These are phyloP conservation scores for Drosophila rellima DNA, from an alignment of 2,888 invertebrate genomes.

Conservation along the genomic window DNA sequence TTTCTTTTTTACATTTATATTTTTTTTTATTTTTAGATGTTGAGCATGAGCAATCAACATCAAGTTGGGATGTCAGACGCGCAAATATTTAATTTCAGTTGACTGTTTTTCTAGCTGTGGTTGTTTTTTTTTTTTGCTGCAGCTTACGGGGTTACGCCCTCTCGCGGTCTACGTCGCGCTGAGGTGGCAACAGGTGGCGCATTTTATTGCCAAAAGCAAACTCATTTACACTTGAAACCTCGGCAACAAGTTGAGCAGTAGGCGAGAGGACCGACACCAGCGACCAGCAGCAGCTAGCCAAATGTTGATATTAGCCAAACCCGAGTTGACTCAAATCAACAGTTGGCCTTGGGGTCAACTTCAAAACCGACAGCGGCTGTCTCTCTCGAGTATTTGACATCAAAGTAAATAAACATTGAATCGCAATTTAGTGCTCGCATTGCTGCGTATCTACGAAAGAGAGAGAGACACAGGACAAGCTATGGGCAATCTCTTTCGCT, in stretches of 20 bases:
- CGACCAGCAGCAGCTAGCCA: constrained; percentile 39
- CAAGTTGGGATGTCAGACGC: constrained; percentile 46
- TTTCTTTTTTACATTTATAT: background rate
- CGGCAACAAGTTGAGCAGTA: constrained; percentile 50
- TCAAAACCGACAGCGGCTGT: constrained; percentile 38
- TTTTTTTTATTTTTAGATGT: constrained; percentile 13
- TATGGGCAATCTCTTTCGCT: constrained; percentile 18
- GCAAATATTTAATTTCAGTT: constrained; percentile 71
- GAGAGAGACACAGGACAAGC: too few relatives aligned
- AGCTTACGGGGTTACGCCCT: background rate
- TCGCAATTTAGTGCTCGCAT: constrained; percentile 30
- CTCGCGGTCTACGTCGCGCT: background rate
- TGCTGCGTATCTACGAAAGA: background rate
- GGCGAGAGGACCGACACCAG: constrained; percentile 21
- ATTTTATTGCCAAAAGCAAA: constrained; percentile 66
- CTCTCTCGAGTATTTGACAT: constrained; percentile 50
- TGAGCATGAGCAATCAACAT: constrained; percentile 60
- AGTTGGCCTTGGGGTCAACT: constrained; percentile 57
- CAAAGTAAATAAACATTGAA: constrained; percentile 64
- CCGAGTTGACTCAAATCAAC: constrained; percentile 50
- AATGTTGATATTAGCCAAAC: constrained; percentile 67
- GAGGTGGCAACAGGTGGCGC: constrained; percentile 64
- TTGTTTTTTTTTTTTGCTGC: constrained; percentile 19
- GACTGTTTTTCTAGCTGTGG: constrained; percentile 58
- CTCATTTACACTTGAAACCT: constrained; percentile 73